A percentile compares a stretch with the other conserved stretches of the same genome.
Conservation (phyloP, 2,113 vertebrate genomes). For the Eolophus roseicapilla region DNA sequence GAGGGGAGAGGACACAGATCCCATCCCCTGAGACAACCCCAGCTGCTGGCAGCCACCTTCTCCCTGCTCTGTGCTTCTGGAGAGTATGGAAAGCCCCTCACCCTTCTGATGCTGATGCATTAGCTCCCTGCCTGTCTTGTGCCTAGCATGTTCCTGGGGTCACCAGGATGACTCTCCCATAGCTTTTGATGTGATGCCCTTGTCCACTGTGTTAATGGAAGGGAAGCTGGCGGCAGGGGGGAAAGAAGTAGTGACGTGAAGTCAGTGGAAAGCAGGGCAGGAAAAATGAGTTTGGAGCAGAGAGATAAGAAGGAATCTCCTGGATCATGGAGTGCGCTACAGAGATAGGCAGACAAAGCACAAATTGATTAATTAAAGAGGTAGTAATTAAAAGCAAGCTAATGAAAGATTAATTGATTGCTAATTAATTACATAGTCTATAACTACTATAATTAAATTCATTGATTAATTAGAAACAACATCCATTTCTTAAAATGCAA, state of each 20-base stretch:
- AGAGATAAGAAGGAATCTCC: not conserved
- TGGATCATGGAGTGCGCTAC: not conserved
- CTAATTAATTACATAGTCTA: not conserved
- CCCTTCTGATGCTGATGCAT: not conserved
- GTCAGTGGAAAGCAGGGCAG: not conserved
- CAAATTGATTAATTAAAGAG: not conserved
- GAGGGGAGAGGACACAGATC: not conserved
- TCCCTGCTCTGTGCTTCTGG: not conserved
- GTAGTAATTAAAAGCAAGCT: not conserved
- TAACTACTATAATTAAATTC: not conserved
- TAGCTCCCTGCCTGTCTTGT: not conserved
- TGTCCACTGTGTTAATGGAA: not conserved
- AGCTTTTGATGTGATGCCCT: not conserved
- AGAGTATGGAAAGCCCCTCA: not conserved
- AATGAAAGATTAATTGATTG: not conserved
- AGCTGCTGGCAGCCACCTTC: not conserved
- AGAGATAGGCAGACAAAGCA: not conserved
- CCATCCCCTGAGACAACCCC: not conserved
- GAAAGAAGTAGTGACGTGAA: not conserved
- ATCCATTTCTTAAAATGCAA: not conserved
- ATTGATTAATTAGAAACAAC: not conserved
- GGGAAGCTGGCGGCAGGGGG: not conserved
- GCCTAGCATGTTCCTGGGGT: accelerated
- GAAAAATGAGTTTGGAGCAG: not conserved
- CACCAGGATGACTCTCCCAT: not conserved